Evolutionary conservation across 2,888 invertebrate species (phyloP), one percentile per base, ranked within the genome.

Genomic region (Ypsolopha sequella): DNA sequence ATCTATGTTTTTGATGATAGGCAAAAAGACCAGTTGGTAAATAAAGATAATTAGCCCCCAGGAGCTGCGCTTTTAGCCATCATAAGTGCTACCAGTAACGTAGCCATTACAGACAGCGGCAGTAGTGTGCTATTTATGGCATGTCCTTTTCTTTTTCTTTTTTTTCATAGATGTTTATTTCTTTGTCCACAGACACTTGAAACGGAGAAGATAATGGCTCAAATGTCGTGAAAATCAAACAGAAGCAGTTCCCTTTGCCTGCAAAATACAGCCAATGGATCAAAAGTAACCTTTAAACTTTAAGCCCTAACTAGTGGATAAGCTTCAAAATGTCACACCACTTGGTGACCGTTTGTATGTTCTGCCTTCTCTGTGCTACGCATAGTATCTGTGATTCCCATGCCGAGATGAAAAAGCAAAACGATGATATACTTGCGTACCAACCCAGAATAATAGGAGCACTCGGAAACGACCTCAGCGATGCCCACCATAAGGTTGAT

Each of bases 301-400:
- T 38, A 47, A 47, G 47, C 47, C 7, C 13, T 13, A 47, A 33
- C 24, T 24, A 24, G 24, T 24, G 24, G 4, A 24, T 24, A 24
- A 24, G 24, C 24, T 24, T 24, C 52, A 74, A 65, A 56, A 86
- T 86, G 86, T 76, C 85, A 7, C 82, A 76, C 51, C 81, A 91
- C 65, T 85, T 95, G 53, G 91, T 94, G 61, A 92, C 93, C 10
- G 93, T 94, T n/a, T 94, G 94, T 68, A 92, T 95, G 76, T 92
- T 95, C 62, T 95, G 95, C 66, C 88, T 95, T 48, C 80, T 95
- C 0, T 94, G 94, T 65, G 93, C 94, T 1, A 91, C 93, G 9
- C 93, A 93, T 65, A 81, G 89, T 39, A 92, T 92, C 0, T 94
- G 95, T 67, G 91, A 91, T 47, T 92, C 93, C 1, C 94, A 94